Percentiles rank a stretch among this genome's conserved stretches.
These are phyloP conservation scores for Neoaliturus tenellus DNA, from an alignment of 2,888 invertebrate genomes.

Conservation along the genomic window DNA sequence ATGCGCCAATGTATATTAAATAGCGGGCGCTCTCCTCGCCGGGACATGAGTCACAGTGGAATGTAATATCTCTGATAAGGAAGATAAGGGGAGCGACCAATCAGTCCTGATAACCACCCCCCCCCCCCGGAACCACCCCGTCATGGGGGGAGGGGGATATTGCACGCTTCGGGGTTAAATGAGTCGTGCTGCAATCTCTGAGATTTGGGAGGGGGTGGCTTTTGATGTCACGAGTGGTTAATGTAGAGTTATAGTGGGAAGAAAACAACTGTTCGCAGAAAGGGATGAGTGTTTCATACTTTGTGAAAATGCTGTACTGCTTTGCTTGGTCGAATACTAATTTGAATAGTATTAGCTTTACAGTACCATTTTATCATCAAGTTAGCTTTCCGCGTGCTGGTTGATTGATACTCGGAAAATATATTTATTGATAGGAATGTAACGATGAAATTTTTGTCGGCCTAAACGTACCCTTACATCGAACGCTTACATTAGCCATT, in stretches of 20 bases:
- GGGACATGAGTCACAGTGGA: not conserved
- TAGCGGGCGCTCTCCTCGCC: not conserved
- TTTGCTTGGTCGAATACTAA: no score
- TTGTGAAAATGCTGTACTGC: no score
- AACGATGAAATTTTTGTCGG: no score
- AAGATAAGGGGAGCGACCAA: slow-evolving; percentile 24
- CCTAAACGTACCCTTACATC: no score
- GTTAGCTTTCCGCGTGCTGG: no score
- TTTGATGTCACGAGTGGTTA: slow-evolving; percentile 16
- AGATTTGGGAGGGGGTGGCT: slow-evolving; percentile 4
- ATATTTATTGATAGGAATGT: no score
- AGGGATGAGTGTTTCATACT: no score
- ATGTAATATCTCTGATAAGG: slow-evolving; percentile 35
- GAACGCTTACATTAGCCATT: no score
- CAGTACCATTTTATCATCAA: no score
- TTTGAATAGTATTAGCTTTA: no score
- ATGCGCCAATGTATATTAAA: slow-evolving; percentile 26
- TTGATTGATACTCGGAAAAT: no score
- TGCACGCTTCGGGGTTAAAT: slow-evolving; percentile 32
- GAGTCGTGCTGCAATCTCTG: slow-evolving; percentile 4
- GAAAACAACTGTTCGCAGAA: slow-evolving; percentile 1
- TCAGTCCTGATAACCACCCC: slow-evolving; percentile 7
- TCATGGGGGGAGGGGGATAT: not conserved
- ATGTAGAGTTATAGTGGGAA: slow-evolving; percentile 5
- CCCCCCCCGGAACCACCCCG: slow-evolving; percentile 9